These are phyloP conservation scores for Ciconia boyciana DNA, from an alignment of 2,113 vertebrate genomes.

Conservation along the genomic window DNA sequence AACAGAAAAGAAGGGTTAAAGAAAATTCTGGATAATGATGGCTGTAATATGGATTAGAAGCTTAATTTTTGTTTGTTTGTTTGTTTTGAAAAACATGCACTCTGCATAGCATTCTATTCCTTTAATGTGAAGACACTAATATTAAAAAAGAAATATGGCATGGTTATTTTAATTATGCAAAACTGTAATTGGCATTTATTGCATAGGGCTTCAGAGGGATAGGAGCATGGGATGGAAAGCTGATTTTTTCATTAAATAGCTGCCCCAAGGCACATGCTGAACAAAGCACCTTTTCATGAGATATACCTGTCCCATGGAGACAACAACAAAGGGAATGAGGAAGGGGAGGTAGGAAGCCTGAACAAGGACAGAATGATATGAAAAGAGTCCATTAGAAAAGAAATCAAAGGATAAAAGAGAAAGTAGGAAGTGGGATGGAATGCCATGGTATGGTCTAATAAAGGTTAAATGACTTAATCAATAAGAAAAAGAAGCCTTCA, in stretches of 20 bases:
- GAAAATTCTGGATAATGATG: background rate
- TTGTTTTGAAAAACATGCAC: background rate
- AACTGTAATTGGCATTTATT: conserved; percentile 56
- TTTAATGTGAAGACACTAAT: conserved; percentile 13
- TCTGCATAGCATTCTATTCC: background rate
- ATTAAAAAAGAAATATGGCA: conserved; percentile 28
- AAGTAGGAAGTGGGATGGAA: conserved; percentile 6
- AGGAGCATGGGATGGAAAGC: conserved; percentile 34
- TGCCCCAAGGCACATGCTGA: conserved; percentile 50
- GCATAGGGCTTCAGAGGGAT: conserved; percentile 13
- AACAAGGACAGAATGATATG: conserved; percentile 6
- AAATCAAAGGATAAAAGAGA: background rate
- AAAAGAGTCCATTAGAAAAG: conserved; percentile 26
- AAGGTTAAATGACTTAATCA: conserved; percentile 27
- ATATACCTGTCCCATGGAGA: conserved; percentile 51
- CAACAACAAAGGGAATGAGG: conserved; percentile 36
- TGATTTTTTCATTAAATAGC: conserved; percentile 54
- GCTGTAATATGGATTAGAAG: background rate
- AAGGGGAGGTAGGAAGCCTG: background rate
- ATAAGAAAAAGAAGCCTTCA: background rate
- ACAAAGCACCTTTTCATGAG: conserved; percentile 60
- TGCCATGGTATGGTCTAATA: background rate
- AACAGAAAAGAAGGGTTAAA: background rate
- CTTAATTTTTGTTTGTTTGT: background rate
- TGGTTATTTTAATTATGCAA: conserved; percentile 55